phyloP scores from a whole-genome alignment of 2,113 vertebrate genomes.

The Danio rerio region DNA sequence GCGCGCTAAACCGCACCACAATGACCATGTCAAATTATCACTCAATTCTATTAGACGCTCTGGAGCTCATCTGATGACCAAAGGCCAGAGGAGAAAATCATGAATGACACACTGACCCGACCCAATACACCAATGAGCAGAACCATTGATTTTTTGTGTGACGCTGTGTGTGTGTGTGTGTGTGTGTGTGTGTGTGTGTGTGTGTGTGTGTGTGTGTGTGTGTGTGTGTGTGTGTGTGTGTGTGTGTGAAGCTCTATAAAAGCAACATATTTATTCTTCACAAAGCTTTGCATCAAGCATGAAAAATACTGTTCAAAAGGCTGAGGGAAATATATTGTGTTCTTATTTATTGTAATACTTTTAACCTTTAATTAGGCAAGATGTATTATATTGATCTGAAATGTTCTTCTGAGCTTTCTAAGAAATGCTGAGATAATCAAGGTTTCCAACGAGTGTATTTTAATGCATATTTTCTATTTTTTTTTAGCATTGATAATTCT shows the following conservation, averaged over 20 bases:
- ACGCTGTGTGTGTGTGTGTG: slow-evolving; percentile 57
- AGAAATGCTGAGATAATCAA: background rate
- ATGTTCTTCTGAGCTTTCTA: background rate
- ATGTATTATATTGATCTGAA: background rate
- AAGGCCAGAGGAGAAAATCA: slow-evolving; percentile 57
- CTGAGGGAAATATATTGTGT: background rate
- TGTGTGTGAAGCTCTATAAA: background rate
- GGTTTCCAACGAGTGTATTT: background rate
- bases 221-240: slow-evolving; percentile 61
- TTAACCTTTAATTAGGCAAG: background rate
- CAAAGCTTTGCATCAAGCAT: background rate
- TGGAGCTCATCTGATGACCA: slow-evolving; percentile 21
- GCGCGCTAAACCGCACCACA: slow-evolving; percentile 14
- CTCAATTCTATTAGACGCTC: slow-evolving; percentile 23
- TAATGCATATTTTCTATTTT: background rate
- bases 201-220: slow-evolving; percentile 60
- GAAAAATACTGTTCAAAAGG: background rate
- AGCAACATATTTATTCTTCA: background rate
- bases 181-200: slow-evolving; percentile 61
- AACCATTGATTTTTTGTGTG: slow-evolving; percentile 45
- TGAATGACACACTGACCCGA: slow-evolving; percentile 55
- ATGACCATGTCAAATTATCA: slow-evolving; percentile 28
- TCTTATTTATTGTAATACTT: too few species aligned
- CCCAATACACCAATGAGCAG: slow-evolving; percentile 14
- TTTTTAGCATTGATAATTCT: background rate